Percentiles rank a stretch among this genome's conserved stretches.
Conservation (phyloP, 1,140 invertebrate species). For the Paramacrobiotus metropolitanus region DNA sequence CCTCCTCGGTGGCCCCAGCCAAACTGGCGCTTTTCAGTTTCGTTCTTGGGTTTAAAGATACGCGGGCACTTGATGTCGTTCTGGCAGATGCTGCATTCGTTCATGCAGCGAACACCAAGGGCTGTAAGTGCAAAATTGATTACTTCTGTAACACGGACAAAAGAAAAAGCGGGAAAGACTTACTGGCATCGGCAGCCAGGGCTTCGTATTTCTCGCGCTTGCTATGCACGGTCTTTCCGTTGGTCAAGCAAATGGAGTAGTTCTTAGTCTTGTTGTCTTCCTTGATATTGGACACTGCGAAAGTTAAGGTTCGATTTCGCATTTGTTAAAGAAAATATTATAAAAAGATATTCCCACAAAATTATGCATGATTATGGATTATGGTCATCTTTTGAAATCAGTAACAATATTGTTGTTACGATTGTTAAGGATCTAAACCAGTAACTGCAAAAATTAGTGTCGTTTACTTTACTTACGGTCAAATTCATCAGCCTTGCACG, state of each 20-base stretch:
- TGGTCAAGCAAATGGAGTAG: neutral
- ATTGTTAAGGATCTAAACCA: neutral
- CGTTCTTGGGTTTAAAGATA: neutral
- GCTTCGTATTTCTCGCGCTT: neutral
- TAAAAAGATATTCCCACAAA: too few species aligned
- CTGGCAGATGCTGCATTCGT: neutral
- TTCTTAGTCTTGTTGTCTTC: neutral
- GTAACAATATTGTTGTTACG: neutral
- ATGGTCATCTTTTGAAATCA: neutral
- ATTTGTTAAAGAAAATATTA: too few species aligned
- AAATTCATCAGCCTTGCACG: neutral
- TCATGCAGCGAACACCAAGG: neutral
- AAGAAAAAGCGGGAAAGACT: neutral
- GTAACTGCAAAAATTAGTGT: too few species aligned
- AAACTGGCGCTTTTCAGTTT: neutral
- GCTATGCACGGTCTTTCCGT: neutral
- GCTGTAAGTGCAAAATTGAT: neutral
- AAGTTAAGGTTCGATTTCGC: too few species aligned
- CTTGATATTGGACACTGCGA: neutral
- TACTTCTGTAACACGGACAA: neutral
- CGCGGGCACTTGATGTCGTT: neutral
- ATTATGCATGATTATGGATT: too few species aligned
- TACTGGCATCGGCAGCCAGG: neutral
- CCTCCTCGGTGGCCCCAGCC: neutral
- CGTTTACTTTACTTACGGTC: neutral